Evolutionary conservation across 2,888 invertebrate genomes (phyloP).

Genomic region (Perdita meconis): DNA sequence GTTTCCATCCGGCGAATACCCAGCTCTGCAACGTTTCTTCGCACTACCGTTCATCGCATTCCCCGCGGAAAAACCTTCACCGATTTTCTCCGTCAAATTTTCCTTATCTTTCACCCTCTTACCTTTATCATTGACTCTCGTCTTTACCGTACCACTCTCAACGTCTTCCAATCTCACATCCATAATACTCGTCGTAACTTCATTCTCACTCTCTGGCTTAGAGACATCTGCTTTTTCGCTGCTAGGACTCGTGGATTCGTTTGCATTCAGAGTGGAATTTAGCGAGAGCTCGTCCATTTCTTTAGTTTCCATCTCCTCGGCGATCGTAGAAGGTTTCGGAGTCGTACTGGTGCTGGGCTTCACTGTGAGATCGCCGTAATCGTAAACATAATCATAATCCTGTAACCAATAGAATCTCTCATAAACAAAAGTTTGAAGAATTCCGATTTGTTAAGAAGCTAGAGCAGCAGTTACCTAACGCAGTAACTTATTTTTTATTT

Average conservation of each 20-base stretch:
- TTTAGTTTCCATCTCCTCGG: constrained; percentile 18
- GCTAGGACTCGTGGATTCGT: too few species aligned
- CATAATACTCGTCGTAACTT: neutral
- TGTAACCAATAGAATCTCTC: constrained; percentile 83
- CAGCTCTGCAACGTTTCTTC: constrained; percentile 74
- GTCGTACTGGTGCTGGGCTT: constrained; percentile 82
- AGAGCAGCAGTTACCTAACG: too few species aligned
- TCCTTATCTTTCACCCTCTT: neutral
- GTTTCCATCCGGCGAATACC: constrained; percentile 77
- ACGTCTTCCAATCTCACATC: neutral
- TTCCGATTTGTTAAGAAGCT: too few species aligned
- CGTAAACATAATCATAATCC: constrained; percentile 91
- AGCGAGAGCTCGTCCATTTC: constrained; percentile 5
- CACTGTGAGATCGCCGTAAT: constrained; percentile 89
- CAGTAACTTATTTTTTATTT: too few species aligned
- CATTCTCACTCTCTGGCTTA: neutral
- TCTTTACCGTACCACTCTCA: constrained; percentile 5
- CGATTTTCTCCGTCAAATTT: neutral
- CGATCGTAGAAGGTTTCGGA: constrained; percentile 41
- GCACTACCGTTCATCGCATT: constrained; percentile 27
- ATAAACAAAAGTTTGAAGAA: too few species aligned
- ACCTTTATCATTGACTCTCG: constrained; percentile 30
- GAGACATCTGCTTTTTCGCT: neutral
- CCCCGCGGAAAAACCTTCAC: neutral
- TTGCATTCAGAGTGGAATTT: constrained; percentile 26